Evolutionary conservation across 1,140 invertebrate genomes (phyloP), one percentile per base, ranked within the genome.

Genomic region (Plodia interpunctella): DNA sequence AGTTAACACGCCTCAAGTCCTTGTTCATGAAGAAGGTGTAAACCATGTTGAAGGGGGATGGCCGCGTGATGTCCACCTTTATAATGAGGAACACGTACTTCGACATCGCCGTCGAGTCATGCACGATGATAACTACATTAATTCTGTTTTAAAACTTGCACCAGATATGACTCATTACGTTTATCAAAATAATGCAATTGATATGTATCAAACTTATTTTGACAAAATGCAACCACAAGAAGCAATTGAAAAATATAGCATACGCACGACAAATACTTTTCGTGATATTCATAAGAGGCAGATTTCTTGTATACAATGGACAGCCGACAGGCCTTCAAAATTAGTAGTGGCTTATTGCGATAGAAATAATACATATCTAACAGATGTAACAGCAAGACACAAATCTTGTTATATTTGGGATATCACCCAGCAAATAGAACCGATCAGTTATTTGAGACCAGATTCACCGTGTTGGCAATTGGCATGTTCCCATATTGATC

Each of bases 21-120:
- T 80, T n/a, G 77, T 69, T 52, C 78, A 80, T 6, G 81, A 94
- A 19, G 89, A 90, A 59, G 94, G 95, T 9, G 94, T 98, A 87
- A 94, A 94, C 72, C 98, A 99, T 80, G 92, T 92, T 1, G 98
- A 99, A 91, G 98, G 98, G 55, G 98, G 97, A 8, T 99, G 97
- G 97, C 97, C 98, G 8, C 96, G 96, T 82, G 97, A 98, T 76
- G 92, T 99, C 18, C 97, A 98, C 76, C 90, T 93, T 51, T 91
- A 93, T 35, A 97, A 98, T 79, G 92, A 95, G 60, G 97, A 99
- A 77, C 96, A 97, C 78, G 94, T 95, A 11, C 62, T 80, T 50
- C 91, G 97, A 59, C 97, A 96, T 78, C 91, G 96, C 57, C 96
- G 98, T 66, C 98, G 98, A 88, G 92, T 98, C n/a, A 96, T 97